Base-by-base conservation (phyloP, 2,888 invertebrate genomes). In the Tenthredo scrophulariae region DNA sequence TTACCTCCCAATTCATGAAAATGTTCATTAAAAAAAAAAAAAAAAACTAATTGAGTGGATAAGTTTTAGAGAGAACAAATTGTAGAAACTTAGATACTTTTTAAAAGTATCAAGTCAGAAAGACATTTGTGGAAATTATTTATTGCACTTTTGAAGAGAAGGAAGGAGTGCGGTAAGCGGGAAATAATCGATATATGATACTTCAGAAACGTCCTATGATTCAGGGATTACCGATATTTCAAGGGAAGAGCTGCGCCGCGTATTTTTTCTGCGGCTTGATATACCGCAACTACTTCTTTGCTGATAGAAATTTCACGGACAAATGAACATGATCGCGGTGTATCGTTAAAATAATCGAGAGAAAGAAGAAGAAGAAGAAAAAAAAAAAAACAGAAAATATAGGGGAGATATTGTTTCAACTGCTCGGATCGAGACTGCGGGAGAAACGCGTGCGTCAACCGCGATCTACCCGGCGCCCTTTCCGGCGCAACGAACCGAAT, bases 401-500 rank as follows among this genome's bases (percentile, higher is more conserved):
- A 65, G 46, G 54, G 85, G 29, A 29, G 85, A 80, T 80, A 80
- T 85, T 80, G 67, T 85, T 80, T 80, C 80, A 85, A 85, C 67
- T 80, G 85, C 50, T 82, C 54, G 67, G 37, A 58, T 70, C 83
- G 62, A 26, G 83, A 9, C 33, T 83, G 46, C 46, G 15, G 50
- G 40, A 67, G 33, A 75, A 65, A 77, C 62, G 75, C 37, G 72
- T 67, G 84, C 58, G 84, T 84, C 84, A 84, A 50, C 75, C 70
- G 29, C 70, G 50, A 84, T 84, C 84, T 62, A 65, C 54, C 29
- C n/a, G 62, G 43, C 79, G 29, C 65, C 65, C 85, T 83, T 85
- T 84, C 50, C 70, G 54, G 43, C 22, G 54, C 54, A 85, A 22
- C 70, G 87, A 87, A 88, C 88, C 90, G 89, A 86, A 87, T 87